Percentiles rank a stretch among this genome's conserved stretches.
phyloP scores from a whole-genome alignment of 1,140 invertebrate genomes.

The Cyrtorhinus lividipennis region DNA sequence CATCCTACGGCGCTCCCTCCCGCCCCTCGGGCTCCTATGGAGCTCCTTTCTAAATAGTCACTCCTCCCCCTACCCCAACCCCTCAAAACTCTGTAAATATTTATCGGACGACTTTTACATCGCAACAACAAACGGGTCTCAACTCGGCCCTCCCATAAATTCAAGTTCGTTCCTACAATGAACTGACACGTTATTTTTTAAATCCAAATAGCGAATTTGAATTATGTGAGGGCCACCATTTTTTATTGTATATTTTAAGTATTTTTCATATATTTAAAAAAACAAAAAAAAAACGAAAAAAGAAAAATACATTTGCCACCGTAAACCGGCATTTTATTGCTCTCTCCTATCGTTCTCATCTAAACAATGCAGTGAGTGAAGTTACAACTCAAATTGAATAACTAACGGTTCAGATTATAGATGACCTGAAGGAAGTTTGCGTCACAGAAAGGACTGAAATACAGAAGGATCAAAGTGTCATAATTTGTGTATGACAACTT shows the following conservation, averaged over 20 bases:
- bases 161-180: constrained; percentile 1
- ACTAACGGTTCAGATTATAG: background rate
- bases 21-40: constrained; percentile 42
- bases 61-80: constrained; percentile 1
- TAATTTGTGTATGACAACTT: no score
- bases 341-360: background rate
- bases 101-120: background rate
- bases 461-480: no score
- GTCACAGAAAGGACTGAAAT: no score
- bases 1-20: constrained; percentile 34
- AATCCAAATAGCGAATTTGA: constrained; percentile 4
- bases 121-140: constrained; percentile 2
- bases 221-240: constrained; percentile 9
- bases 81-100: constrained; percentile 1
- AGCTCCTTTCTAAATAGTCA: constrained; percentile 31
- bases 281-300: constrained; percentile 22
- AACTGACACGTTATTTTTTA: constrained; percentile 2
- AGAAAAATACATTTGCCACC: constrained; percentile 22
- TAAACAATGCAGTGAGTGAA: background rate
- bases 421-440: background rate
- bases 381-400: background rate
- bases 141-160: background rate
- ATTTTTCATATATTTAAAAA: constrained; percentile 19
- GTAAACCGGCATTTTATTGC: constrained; percentile 12
- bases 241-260: constrained; percentile 14